A percentile compares a stretch with the other conserved stretches of the same genome.
phyloP scores from a whole-genome alignment of 2,797 vertebrate species.

The Pempheris klunzingeri region DNA sequence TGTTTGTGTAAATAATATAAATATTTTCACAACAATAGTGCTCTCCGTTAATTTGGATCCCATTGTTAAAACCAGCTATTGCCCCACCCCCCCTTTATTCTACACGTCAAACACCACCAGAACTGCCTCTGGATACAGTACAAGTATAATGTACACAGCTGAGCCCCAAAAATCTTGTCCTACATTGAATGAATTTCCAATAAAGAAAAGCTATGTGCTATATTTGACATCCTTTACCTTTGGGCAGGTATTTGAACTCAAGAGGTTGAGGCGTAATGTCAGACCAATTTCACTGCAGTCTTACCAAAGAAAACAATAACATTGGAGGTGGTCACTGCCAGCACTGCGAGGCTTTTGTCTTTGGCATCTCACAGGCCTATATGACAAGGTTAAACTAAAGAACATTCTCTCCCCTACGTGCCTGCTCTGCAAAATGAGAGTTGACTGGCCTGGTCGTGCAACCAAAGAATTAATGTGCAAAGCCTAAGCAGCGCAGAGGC shows the following conservation, averaged over 20 bases:
- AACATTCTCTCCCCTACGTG: slow-evolving; percentile 69
- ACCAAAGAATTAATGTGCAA: slow-evolving; percentile 76
- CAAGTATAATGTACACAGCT: slow-evolving; percentile 9
- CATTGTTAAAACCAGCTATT: too few species aligned
- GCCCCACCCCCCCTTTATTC: not conserved
- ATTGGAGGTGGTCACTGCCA: slow-evolving; percentile 63
- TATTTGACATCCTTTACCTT: slow-evolving; percentile 62
- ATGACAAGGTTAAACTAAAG: slow-evolving; percentile 83
- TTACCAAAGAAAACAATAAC: slow-evolving; percentile 72
- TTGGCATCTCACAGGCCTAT: slow-evolving; percentile 69
- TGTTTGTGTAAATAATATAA: not conserved
- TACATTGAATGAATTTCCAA: slow-evolving; percentile 42
- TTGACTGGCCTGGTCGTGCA: slow-evolving; percentile 62
- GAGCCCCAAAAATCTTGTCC: not conserved
- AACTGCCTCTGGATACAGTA: slow-evolving; percentile 9
- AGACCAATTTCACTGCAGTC: slow-evolving; percentile 58
- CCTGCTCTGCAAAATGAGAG: slow-evolving; percentile 74
- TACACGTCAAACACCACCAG: not conserved
- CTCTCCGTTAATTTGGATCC: not conserved
- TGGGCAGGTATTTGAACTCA: slow-evolving; percentile 59
- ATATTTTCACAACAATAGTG: not conserved
- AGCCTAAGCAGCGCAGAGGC: slow-evolving; percentile 57
- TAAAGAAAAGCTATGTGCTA: slow-evolving; percentile 37
- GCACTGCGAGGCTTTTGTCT: slow-evolving; percentile 70
- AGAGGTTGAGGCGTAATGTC: slow-evolving; percentile 57